Conservation (phyloP, 2,888 invertebrate genomes). For the Thysanoteuthis rhombus region DNA sequence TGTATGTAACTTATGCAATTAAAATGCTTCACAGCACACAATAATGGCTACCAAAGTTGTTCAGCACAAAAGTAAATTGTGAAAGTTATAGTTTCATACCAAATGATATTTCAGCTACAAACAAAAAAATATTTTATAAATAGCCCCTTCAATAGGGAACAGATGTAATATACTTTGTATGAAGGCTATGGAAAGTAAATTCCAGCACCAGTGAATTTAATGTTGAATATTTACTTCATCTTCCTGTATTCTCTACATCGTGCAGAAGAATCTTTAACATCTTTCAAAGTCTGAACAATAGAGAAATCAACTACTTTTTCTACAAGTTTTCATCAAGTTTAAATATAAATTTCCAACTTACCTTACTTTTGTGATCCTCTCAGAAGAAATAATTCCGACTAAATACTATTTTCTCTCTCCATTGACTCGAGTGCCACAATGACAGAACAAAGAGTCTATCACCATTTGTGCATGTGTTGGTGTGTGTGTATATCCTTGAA, state of each 20-base stretch:
- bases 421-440: not conserved
- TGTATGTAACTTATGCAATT: too few species aligned
- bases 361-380: not conserved
- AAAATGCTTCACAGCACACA: not conserved
- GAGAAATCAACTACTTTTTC: not conserved
- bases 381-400: too few species aligned
- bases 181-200: not conserved
- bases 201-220: not conserved
- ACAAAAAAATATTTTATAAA: not conserved
- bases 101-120: not conserved
- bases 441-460: not conserved
- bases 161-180: not conserved
- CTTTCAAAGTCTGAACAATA: not conserved
- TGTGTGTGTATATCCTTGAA: not conserved
- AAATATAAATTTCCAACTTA: not conserved
- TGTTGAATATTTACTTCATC: not conserved
- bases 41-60: not conserved
- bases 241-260: not conserved
- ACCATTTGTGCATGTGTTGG: not conserved
- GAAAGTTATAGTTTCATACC: not conserved
- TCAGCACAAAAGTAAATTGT: not conserved
- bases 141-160: not conserved
- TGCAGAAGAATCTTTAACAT: not conserved
- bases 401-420: not conserved
- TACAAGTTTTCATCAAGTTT: not conserved